Evolutionary conservation across 2,113 vertebrate genomes (phyloP).

Genomic region (Willisornis vidua): DNA sequence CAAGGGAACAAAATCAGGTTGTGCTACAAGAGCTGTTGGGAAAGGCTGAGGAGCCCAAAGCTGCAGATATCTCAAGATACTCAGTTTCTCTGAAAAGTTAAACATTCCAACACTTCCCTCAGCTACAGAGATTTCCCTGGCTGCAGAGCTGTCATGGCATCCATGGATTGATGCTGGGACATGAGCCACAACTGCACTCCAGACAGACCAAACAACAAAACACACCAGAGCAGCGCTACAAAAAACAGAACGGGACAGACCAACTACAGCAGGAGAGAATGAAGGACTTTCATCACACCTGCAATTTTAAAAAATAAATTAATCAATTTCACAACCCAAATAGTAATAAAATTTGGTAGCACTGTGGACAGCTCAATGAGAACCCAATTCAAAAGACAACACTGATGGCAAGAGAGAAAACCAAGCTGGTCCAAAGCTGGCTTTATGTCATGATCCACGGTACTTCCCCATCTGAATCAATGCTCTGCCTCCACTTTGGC

Average conservation of each 20-base stretch:
- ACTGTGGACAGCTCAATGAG: constrained; percentile 42
- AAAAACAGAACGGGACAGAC: not conserved
- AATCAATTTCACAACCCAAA: not conserved
- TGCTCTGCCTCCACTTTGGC: not conserved
- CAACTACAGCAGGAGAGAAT: not conserved
- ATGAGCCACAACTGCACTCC: not conserved
- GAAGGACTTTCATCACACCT: not conserved
- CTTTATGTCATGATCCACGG: not conserved
- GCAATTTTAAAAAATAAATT: not conserved
- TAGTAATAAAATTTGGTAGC: not conserved
- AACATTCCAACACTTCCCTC: not conserved
- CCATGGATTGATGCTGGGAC: not conserved
- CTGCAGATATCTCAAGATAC: not conserved
- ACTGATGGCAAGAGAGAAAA: not conserved
- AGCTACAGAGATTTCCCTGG: not conserved
- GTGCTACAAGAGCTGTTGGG: not conserved
- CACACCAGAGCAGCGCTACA: not conserved
- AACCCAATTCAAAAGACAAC: not conserved
- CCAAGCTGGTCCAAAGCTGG: no score
- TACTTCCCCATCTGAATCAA: not conserved
- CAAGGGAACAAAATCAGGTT: not conserved
- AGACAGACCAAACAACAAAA: not conserved
- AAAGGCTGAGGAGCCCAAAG: not conserved
- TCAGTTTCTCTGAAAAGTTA: not conserved
- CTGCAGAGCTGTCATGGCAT: not conserved